Evolutionary conservation across 2,888 invertebrate species (phyloP).

Genomic region (Tryphoninae sp.): DNA sequence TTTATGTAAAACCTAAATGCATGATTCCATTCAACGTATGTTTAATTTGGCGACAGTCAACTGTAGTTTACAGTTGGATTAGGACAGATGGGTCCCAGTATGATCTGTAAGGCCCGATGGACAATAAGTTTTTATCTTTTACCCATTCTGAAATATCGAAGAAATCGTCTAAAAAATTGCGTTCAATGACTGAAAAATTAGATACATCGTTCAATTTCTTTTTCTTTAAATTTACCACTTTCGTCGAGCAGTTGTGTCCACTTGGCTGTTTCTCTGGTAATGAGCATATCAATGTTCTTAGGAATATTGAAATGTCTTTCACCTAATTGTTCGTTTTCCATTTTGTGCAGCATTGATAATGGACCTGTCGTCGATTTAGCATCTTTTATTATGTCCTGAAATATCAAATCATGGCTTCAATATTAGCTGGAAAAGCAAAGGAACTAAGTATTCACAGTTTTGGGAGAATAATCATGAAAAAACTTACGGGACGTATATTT

Average conservation of each 20-base stretch:
- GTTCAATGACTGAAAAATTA: not conserved
- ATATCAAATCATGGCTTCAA: not conserved
- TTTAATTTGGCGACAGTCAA: not conserved
- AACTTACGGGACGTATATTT: conserved; percentile 42
- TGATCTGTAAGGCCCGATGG: conserved; percentile 84
- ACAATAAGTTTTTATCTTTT: conserved; percentile 83
- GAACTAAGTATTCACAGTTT: not conserved
- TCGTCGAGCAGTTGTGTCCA: conserved; percentile 30
- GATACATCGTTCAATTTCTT: not conserved
- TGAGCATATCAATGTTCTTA: not conserved
- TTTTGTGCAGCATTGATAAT: conserved; percentile 19
- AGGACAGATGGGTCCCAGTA: conserved; percentile 61
- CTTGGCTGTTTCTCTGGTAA: not conserved
- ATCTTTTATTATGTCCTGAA: conserved; percentile 42
- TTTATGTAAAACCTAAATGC: conserved; percentile 4
- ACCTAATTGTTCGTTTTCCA: not conserved
- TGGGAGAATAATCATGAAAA: not conserved
- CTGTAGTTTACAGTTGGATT: not conserved
- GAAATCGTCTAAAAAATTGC: conserved; percentile 28
- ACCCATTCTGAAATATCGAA: conserved; percentile 83
- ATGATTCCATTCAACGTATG: not conserved
- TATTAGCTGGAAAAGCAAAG: not conserved
- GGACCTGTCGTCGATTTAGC: conserved; percentile 20
- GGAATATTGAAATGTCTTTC: not conserved
- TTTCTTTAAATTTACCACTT: conserved; percentile 26